These are phyloP conservation scores for Azemiops feae DNA, from an alignment of 2,113 vertebrate genomes.

Conservation along the genomic window DNA sequence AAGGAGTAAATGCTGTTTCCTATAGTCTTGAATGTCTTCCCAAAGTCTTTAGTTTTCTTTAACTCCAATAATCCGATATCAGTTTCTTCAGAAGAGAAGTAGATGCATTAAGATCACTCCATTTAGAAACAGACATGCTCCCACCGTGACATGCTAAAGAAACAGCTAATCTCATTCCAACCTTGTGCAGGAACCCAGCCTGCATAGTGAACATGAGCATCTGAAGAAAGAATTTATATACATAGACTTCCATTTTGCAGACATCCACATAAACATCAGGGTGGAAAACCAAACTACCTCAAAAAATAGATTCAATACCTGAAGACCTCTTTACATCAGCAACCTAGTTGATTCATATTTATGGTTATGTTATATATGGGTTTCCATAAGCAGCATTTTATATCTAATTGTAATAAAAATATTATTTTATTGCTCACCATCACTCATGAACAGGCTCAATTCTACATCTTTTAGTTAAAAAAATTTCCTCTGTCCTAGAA, in stretches of 20 bases:
- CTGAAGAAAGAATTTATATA: not conserved
- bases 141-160: not conserved
- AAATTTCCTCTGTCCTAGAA: not conserved
- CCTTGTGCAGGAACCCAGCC: not conserved
- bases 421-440: not conserved
- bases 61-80: slow-evolving; percentile 81
- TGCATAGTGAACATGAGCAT: not conserved
- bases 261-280: not conserved
- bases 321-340: not conserved
- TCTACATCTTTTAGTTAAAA: not conserved
- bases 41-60: slow-evolving; percentile 79
- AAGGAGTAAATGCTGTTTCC: slow-evolving; percentile 87
- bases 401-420: not conserved
- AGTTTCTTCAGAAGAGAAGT: slow-evolving; percentile 74
- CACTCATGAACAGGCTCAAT: not conserved
- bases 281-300: not conserved
- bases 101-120: slow-evolving; percentile 44
- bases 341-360: not conserved
- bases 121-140: not conserved
- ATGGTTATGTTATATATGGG: not conserved
- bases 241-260: not conserved
- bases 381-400: not conserved
- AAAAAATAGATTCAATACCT: not conserved
- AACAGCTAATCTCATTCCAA: not conserved
- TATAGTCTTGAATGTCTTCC: slow-evolving; percentile 78